Conservation (phyloP, 2,797 vertebrate species). For the Propithecus perrieri region DNA sequence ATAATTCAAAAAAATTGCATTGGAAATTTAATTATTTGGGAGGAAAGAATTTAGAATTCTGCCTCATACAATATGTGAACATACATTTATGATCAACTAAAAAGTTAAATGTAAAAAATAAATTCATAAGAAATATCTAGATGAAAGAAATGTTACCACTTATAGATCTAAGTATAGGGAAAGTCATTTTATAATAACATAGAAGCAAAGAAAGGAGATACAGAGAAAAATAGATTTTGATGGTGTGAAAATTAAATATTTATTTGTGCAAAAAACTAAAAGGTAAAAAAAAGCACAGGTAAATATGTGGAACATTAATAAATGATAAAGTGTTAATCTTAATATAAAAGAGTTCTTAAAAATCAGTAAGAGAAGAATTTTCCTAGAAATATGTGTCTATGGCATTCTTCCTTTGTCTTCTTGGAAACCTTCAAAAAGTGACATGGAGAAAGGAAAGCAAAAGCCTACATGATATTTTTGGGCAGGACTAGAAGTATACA, state of each 20-base stretch:
- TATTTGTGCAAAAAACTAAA: not conserved
- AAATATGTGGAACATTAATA: not conserved
- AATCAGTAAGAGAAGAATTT: not conserved
- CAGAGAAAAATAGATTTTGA: not conserved
- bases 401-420: not conserved
- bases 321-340: not conserved
- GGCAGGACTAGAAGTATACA: not conserved
- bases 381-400: not conserved
- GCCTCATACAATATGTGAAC: not conserved
- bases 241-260: constrained; percentile 26
- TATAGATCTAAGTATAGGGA: not conserved
- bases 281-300: not conserved
- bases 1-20: constrained; percentile 12
- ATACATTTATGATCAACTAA: not conserved
- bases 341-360: not conserved
- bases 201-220: not conserved
- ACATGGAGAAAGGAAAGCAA: not conserved
- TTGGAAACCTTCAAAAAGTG: not conserved
- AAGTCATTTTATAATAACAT: not conserved
- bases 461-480: not conserved
- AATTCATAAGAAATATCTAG: not conserved
- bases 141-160: not conserved
- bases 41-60: not conserved
- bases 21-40: not conserved
- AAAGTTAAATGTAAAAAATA: constrained; percentile 19